Evolutionary conservation across 2,797 vertebrate genomes (phyloP).

Genomic region (Rhinogobio ventralis): DNA sequence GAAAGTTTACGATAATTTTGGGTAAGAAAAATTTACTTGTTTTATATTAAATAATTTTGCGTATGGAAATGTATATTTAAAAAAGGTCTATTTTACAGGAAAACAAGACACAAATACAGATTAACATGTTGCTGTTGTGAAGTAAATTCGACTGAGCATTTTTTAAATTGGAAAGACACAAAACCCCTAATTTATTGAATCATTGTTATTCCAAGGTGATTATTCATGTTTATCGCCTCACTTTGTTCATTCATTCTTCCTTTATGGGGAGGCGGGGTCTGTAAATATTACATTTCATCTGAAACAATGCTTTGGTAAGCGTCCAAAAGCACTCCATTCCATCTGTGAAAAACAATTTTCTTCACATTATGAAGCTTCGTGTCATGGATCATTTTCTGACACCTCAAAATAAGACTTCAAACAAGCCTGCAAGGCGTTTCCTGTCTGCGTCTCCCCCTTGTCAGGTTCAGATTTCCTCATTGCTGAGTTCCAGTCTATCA

Average conservation of each 20-base stretch:
- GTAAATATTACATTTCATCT: slow-evolving; percentile 45
- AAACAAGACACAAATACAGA: not conserved
- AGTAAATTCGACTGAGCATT: not conserved
- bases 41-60: not conserved
- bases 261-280: slow-evolving; percentile 18
- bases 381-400: slow-evolving; percentile 64
- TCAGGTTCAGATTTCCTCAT: slow-evolving; percentile 55
- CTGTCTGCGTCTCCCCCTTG: slow-evolving; percentile 27
- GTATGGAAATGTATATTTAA: not conserved
- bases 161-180: slow-evolving; percentile 2
- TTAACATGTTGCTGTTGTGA: not conserved
- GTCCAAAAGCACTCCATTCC: slow-evolving; percentile 49
- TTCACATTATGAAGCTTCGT: slow-evolving; percentile 57
- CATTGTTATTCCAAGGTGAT: slow-evolving; percentile 27
- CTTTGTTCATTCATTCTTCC: slow-evolving; percentile 33
- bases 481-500: slow-evolving; percentile 46
- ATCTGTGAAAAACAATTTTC: slow-evolving; percentile 62
- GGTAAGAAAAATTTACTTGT: not conserved
- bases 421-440: slow-evolving; percentile 56
- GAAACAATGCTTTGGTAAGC: slow-evolving; percentile 55
- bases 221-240: slow-evolving; percentile 38
- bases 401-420: slow-evolving; percentile 59
- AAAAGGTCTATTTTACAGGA: not conserved
- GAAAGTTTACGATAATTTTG: not conserved
- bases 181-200: slow-evolving; percentile 14